Evolutionary conservation across 2,888 invertebrate species (phyloP), one percentile per base, ranked within the genome.

Genomic region (Agriopis marginaria): DNA sequence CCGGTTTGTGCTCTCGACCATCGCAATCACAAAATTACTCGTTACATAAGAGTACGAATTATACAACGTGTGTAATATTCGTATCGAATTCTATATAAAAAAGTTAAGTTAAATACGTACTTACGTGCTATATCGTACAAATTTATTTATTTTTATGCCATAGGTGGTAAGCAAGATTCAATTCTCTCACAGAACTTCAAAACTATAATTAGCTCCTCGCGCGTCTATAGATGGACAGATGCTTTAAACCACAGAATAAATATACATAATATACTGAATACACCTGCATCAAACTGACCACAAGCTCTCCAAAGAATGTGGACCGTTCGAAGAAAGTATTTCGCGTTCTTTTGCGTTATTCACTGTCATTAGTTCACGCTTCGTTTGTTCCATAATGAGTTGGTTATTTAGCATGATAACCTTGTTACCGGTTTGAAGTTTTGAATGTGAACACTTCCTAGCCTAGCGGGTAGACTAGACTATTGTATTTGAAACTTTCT

Each of bases 321-420:
- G 68, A 68, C 44, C 63, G 55, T 55, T 23, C 47, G 11, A 68
- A 68, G 68, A 68, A 68, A 68, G 68, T 68, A 63, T 54, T 63
- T 63, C 47, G 53, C 63, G 32, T 60, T 63, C 56, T 62, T 61
- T 59, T 32, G 47, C 63, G n/a, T 54, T 59, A 67, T 62, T 55
- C 14, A 42, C 68, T 47, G 59, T 6, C 63, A 68, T 60, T 63
- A 45, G 39, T 58, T 50, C 42, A 60, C 68, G 68, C 63, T 60
- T 60, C 60, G 63, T 44, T 60, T 23, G 63, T 49, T 63, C 47
- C 12, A 17, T 50, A 60, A 68, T 63, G 23, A 60, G 54, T 4
- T 0, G 11, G 47, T 54, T 14, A 68, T 5, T 58, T 63, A 59
- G 45, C 51, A 51, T 51, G 51, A 51, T 51, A 68, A 68, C 68